Evolutionary conservation across 2,113 vertebrate species (phyloP), one percentile per base, ranked within the genome.

Genomic region (Addax nasomaculatus): DNA sequence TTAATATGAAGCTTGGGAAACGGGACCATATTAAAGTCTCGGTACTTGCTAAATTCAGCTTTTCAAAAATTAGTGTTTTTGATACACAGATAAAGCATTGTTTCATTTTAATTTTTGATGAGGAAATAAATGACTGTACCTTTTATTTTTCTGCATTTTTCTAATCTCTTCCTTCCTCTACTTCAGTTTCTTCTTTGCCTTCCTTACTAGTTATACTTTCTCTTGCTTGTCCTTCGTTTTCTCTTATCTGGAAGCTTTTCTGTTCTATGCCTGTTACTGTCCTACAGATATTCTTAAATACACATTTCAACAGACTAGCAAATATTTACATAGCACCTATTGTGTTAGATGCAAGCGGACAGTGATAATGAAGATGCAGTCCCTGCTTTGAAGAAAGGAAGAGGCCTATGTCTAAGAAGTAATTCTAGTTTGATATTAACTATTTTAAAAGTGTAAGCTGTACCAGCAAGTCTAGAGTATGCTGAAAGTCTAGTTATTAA

Each of bases 1-100:
- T 90, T 78, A 89, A 83, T 43, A 12, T 64, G 27, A 57, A 85
- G 60, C 81, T 92, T 21, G 64, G 36, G 16, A 4, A 19, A 33
- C 12, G 12, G 2, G 97, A 19, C 3, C 25, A 73, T 95, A 73
- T 89, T 87, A 91, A 93, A 96, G 10, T 88, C 51, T 73, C 45
- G 1, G 3, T 88, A 89, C 81, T 93, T 96, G 16, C 51, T 92
- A 91, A 98, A 84, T 64, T 47, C 7, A 70, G 2, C 14, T 78
- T 98, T 90, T 96, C 47, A 94, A 89, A 91, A 73, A n/a, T 39
- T 60, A 90, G 13, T 6, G 23, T 76, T 95, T 96, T 92, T 93
- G 11, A 90, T 81, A 86, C 2, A 90, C 15, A 91, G 47, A 39
- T 39, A 81, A 95, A 58, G n/a, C 5, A 39, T 86, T 87, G 51